These are phyloP conservation scores for Cygnus buccinator DNA, from an alignment of 2,113 vertebrate genomes.

Conservation along the genomic window DNA sequence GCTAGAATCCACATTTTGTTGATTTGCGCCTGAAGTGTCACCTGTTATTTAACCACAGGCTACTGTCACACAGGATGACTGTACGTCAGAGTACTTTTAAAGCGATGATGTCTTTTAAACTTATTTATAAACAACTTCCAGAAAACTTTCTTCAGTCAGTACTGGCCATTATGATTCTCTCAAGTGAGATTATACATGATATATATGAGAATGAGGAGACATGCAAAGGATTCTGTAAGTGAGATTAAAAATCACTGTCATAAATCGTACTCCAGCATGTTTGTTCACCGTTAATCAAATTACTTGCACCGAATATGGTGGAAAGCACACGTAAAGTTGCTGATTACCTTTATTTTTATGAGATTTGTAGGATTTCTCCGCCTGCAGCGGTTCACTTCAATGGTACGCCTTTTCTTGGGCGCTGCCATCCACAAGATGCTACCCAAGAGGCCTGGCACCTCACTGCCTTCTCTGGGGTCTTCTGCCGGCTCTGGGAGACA, in stretches of 20 bases:
- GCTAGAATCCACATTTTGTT: not conserved
- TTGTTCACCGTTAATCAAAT: too few species aligned
- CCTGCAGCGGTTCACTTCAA: slow-evolving; percentile 92
- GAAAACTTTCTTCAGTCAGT: not conserved
- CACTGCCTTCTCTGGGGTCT: not conserved
- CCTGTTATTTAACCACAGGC: not conserved
- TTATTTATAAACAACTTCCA: not conserved
- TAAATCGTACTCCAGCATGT: too few species aligned
- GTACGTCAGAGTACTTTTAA: not conserved
- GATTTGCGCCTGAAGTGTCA: not conserved
- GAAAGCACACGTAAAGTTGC: fast-evolving
- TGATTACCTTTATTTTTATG: slow-evolving; percentile 85
- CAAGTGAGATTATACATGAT: not conserved
- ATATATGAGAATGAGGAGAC: too few species aligned
- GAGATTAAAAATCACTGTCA: fast-evolving
- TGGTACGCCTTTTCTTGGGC: slow-evolving; percentile 91
- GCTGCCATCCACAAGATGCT: slow-evolving; percentile 92
- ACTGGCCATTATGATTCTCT: too few species aligned
- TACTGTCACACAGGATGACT: not conserved
- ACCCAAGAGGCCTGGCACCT: slow-evolving; percentile 70
- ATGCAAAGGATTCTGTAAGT: not conserved
- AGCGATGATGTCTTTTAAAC: not conserved
- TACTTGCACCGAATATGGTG: not conserved
- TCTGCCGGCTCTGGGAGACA: slow-evolving; percentile 46
- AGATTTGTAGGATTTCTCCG: slow-evolving; percentile 84